Base-by-base conservation (phyloP, 2,797 vertebrate species). In the Sebastes trivittatus region DNA sequence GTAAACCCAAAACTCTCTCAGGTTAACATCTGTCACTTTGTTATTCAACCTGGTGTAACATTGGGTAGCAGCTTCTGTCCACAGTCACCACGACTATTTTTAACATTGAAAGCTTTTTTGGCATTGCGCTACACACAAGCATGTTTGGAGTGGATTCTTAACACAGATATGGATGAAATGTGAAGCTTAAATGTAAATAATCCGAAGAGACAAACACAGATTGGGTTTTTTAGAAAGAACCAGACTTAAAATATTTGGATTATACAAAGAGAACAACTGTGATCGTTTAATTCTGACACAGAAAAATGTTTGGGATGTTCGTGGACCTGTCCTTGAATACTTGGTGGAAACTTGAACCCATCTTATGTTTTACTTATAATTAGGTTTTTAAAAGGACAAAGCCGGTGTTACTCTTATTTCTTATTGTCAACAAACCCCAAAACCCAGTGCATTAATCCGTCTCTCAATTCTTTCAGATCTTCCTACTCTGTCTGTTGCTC, bases 71-170 rank as follows among this genome's bases (percentile, higher is more conserved):
- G 11, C 34, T 65, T 54, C 81, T 66, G 30, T 29, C 46, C 22
- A 49, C 34, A 23, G 59, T 58, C n/a, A 29, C 59, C 38, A 3
- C 3, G 1, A 34, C 49, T 70, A 58, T 69, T 76, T 54, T 75
- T 23, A 6, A 69, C 46, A 34, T 7, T 78, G 22, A 78, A 75
- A 72, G 36, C 56, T 82, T 72, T 65, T 82, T 61, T 67, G 74
- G 27, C 76, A 46, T 25, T 54, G 23, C 70, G 22, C 68, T 55
- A 2, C 64, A 69, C 59, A 36, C 23, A 25, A n/a, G 55, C 22
- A 30, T 5, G 38, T 68, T 52, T 63, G 23, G 32, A 52, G n/a
- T 11, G 46, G 8, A 46, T 46, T 34, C 9, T 34, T 13, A 61
- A n/a, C 25, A 62, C 46, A 73, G 46, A 78, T 62, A 75, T 14